Conservation (phyloP, 92 coral and sea anemone genomes). For the Meandrina meandrites region DNA sequence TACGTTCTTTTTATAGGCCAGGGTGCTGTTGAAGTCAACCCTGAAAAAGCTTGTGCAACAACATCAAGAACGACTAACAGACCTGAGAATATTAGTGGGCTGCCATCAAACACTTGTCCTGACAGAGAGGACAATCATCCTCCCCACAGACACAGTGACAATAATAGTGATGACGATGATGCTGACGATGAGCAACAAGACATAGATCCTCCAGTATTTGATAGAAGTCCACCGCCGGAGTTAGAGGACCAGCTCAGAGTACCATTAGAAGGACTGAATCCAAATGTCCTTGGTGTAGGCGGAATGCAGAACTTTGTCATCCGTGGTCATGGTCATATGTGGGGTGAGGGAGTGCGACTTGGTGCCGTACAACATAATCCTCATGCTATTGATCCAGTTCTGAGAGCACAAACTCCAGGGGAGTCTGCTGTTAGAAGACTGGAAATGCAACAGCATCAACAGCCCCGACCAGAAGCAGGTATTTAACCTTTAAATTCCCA, state of each 20-base stretch:
- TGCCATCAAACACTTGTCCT: conserved; percentile 4
- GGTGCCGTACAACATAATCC: conserved; percentile 82
- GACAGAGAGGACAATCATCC: neutral
- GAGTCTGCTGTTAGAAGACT: conserved; percentile 84
- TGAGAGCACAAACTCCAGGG: conserved; percentile 72
- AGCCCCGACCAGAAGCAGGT: conserved; percentile 51
- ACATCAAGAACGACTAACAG: neutral
- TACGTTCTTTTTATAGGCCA: neutral
- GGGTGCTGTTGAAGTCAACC: neutral
- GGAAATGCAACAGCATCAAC: conserved; percentile 65
- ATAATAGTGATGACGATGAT: neutral
- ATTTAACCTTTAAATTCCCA: neutral
- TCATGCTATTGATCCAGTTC: conserved; percentile 66
- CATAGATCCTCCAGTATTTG: neutral
- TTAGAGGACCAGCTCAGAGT: conserved; percentile 13
- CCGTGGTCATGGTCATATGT: conserved; percentile 47
- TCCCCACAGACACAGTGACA: neutral
- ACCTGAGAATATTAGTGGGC: neutral
- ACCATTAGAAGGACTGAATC: conserved; percentile 16
- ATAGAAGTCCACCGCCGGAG: conserved; percentile 44
- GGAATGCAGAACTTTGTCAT: conserved; percentile 9
- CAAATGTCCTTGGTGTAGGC: conserved; percentile 35
- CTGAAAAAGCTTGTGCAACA: neutral
- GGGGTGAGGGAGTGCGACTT: conserved; percentile 87
- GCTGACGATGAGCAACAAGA: conserved; percentile 2